Base-by-base conservation (phyloP, 1,140 invertebrate genomes). In the Zaprionus lachaisei region DNA sequence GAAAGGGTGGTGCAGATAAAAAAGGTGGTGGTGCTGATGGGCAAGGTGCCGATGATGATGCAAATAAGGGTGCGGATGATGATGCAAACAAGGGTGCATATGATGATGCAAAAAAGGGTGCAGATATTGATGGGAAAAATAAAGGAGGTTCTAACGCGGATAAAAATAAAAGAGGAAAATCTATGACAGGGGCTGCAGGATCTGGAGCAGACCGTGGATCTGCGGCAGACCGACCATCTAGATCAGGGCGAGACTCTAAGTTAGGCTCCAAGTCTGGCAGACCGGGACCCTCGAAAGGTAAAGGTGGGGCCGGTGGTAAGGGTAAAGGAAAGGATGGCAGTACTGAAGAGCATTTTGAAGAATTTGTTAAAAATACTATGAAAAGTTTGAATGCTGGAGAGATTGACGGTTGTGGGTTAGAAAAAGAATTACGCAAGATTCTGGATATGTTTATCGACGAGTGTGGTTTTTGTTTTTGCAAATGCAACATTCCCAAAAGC, bases 391-490 rank as follows among this genome's bases (percentile, higher is more conserved):
- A 74, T 4, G 69, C 79, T 4, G 81, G 79, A 22, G 81, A 79
- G 9, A 74, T 84, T 20, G 82, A 84, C 68, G 82, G 82, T 5
- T 57, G 44, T 60, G 80, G 65, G 6, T 71, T 77, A 57, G 81
- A 83, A 65, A 72, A 70, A 22, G 86, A 91, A 44, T 49, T 91
- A 22, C 78, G 86, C 5, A 91, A 83, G 11, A 86, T 91, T 11
- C 64, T 91, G 12, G 87, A 91, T 28, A 79, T 83, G 61, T 91
- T 86, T 26, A 81, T 86, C 5, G 79, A 86, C 6, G 87, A 91
- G 51, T 87, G 83, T 26, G 86, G 86, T 26, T 91, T 86, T 49
- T 90, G 83, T 22, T 91, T 91, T 28, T 91, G 86, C 58, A 86
- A 83, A 41, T 81, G 78, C 37, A 72, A 84, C 15, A 78, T 87